Percentiles rank a stretch among this genome's conserved stretches.
phyloP scores from a whole-genome alignment of 2,888 invertebrate genomes.

The Watsonalla binaria region DNA sequence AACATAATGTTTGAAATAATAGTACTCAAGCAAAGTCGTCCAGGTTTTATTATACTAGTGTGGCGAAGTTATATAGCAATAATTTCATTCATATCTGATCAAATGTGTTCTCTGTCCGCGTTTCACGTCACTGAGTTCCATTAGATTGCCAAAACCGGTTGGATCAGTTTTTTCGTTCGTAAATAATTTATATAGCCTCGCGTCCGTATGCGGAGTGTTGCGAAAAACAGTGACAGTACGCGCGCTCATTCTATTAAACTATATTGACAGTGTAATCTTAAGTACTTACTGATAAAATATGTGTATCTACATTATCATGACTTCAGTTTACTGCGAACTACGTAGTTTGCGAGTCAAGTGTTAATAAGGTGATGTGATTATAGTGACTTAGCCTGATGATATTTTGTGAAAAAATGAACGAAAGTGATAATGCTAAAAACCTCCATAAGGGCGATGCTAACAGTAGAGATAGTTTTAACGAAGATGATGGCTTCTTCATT shows the following conservation, averaged over 20 bases:
- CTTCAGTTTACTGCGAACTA: conserved; percentile 41
- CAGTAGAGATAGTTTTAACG: conserved; percentile 30
- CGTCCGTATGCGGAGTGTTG: conserved; percentile 43
- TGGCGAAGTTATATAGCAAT: conserved; percentile 14
- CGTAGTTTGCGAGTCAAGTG: conserved; percentile 34
- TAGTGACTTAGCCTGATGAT: conserved; percentile 6
- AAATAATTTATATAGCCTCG: conserved; percentile 56
- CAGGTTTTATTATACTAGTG: conserved; percentile 1
- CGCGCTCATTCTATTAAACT: conserved; percentile 20
- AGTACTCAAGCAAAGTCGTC: background rate
- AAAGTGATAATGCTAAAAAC: conserved; percentile 19
- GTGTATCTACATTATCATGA: conserved; percentile 44
- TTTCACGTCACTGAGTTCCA: conserved; percentile 59
- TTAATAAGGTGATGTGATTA: conserved; percentile 27
- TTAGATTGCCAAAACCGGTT: conserved; percentile 60
- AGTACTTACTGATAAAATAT: conserved; percentile 45
- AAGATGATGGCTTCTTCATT: conserved; percentile 63
- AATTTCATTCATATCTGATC: conserved; percentile 26
- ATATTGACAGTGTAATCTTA: conserved; percentile 51
- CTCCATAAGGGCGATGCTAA: conserved; percentile 15
- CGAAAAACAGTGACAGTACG: conserved; percentile 22
- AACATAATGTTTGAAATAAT: background rate
- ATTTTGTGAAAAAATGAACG: conserved; percentile 34
- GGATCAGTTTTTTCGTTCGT: conserved; percentile 62
- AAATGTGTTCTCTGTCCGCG: conserved; percentile 37